Conservation (phyloP, 2,113 vertebrate genomes). For the Myotis davidii region DNA sequence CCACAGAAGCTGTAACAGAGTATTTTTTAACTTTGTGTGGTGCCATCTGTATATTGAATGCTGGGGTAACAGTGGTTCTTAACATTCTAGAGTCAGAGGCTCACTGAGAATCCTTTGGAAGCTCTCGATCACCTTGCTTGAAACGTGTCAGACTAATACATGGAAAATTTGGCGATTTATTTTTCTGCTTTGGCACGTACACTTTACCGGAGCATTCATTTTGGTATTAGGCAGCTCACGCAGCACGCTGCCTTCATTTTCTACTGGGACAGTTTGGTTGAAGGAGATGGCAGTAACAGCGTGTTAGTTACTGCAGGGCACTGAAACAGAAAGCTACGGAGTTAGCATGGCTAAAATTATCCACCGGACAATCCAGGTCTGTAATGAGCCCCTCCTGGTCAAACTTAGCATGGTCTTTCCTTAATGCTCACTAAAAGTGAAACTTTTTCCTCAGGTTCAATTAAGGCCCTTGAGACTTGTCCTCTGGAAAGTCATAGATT, state of each 20-base stretch:
- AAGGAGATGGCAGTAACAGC: neutral
- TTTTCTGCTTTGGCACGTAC: neutral
- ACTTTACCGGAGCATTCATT: neutral
- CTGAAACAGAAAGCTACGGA: neutral
- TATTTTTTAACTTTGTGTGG: neutral
- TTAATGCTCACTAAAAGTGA: neutral
- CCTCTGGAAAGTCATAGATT: neutral
- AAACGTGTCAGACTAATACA: neutral
- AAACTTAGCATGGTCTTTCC: neutral
- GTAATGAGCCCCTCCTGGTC: neutral
- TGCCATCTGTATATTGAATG: neutral
- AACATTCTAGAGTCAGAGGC: neutral
- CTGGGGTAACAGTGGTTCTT: neutral
- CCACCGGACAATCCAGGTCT: neutral
- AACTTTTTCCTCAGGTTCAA: neutral
- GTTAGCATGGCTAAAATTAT: neutral
- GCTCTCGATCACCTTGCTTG: neutral
- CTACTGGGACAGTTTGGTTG: neutral
- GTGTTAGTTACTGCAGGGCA: neutral
- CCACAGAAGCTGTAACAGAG: neutral
- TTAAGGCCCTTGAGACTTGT: neutral
- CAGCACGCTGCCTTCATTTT: neutral
- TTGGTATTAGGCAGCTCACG: neutral
- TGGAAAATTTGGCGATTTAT: neutral
- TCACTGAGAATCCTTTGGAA: constrained; percentile 22